phyloP scores from a whole-genome alignment of 1,140 invertebrate genomes.

The Drosophila bocki region DNA sequence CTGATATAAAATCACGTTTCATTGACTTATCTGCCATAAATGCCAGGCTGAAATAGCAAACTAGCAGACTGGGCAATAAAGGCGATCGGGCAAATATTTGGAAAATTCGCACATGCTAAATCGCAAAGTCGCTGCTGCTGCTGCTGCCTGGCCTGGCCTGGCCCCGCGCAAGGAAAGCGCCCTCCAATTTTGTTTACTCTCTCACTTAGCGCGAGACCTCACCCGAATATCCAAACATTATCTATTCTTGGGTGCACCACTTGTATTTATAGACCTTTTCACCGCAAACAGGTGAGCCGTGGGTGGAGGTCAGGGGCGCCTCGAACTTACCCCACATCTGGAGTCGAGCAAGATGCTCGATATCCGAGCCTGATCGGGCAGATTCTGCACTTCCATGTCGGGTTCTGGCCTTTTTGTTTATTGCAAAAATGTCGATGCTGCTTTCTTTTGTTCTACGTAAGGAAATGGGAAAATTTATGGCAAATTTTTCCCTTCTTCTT shows the following conservation, averaged over 20 bases:
- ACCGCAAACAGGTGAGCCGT: conserved; percentile 9
- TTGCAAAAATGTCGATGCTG: conserved; percentile 48
- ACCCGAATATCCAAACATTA: conserved; percentile 20
- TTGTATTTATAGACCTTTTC: conserved; percentile 54
- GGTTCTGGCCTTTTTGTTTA: conserved; percentile 37
- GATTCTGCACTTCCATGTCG: conserved; percentile 75
- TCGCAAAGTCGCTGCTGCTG: conserved; percentile 10
- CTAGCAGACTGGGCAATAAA: conserved; percentile 25
- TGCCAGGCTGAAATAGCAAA: conserved; percentile 12
- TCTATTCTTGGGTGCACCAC: conserved; percentile 62
- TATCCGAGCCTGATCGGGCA: conserved; percentile 61
- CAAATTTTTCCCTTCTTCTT: conserved; percentile 38
- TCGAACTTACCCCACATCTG: conserved; percentile 80
- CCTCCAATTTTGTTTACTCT: conserved; percentile 50
- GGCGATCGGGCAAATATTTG: conserved; percentile 28
- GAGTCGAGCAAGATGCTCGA: conserved; percentile 69
- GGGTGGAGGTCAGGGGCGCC: conserved; percentile 6
- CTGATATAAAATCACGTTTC: conserved; percentile 41
- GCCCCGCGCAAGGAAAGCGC: conserved; percentile 9
- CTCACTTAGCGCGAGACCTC: conserved; percentile 23
- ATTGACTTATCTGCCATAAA: conserved; percentile 38
- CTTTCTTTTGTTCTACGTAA: conserved; percentile 44
- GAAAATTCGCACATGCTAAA: conserved; percentile 41
- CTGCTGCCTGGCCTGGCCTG: not conserved
- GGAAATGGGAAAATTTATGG: conserved; percentile 53